Evolutionary conservation across 1,140 invertebrate genomes (phyloP).

Genomic region (Drosophila prosaltans): DNA sequence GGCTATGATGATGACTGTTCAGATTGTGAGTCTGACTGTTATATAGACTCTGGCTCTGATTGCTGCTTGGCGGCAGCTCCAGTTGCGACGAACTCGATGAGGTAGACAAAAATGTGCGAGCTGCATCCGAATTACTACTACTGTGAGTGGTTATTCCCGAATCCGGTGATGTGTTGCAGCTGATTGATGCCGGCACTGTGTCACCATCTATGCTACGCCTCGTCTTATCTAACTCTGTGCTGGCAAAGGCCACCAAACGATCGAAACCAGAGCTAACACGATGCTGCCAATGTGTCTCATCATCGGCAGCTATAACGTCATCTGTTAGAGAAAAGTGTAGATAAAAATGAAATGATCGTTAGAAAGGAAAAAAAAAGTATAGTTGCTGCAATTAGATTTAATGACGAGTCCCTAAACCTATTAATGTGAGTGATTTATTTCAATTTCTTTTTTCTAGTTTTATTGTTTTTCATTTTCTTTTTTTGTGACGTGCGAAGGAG

Average conservation of each 20-base stretch:
- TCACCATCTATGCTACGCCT: conserved; percentile 89
- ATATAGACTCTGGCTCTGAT: conserved; percentile 45
- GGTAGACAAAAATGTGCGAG: conserved; percentile 84
- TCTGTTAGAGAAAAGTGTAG: conserved; percentile 39
- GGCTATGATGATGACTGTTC: conserved; percentile 19
- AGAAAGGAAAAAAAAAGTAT: conserved; percentile 11
- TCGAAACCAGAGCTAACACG: conserved; percentile 93
- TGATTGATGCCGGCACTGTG: conserved; percentile 83
- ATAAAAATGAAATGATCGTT: conserved; percentile 4
- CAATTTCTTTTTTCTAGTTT: conserved; percentile 5
- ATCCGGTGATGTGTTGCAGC: conserved; percentile 89
- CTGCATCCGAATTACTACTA: conserved; percentile 84
- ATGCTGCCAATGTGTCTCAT: conserved; percentile 90
- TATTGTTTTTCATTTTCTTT: conserved; percentile 10
- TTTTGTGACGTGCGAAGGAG: conserved; percentile 33
- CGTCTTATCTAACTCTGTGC: conserved; percentile 91
- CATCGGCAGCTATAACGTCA: conserved; percentile 84
- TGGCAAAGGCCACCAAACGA: conserved; percentile 91
- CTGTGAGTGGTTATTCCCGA: conserved; percentile 88
- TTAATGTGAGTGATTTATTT: conserved; percentile 28
- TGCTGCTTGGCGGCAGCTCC: conserved; percentile 72
- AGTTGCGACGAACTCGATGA: conserved; percentile 82
- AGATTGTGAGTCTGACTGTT: conserved; percentile 47
- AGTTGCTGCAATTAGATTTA: conserved; percentile 20
- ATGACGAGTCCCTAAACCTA: conserved; percentile 26